These are phyloP conservation scores for Drosophila orena DNA, from an alignment of 1,140 invertebrate genomes.

Conservation along the genomic window DNA sequence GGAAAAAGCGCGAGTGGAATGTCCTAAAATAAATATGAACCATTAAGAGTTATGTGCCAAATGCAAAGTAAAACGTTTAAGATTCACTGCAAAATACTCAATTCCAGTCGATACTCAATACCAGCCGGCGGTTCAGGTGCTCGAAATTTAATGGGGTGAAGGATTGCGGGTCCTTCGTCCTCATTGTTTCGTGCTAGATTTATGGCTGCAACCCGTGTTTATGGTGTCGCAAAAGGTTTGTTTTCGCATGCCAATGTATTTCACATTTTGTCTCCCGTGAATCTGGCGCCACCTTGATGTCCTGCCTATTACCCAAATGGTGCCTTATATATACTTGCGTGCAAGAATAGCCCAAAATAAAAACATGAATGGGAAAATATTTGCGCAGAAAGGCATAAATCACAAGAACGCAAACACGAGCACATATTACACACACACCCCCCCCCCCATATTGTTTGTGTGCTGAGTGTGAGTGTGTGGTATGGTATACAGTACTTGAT, in stretches of 20 bases:
- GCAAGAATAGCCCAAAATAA: slow-evolving; percentile 60
- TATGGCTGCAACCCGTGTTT: slow-evolving; percentile 40
- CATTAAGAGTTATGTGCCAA: slow-evolving; percentile 55
- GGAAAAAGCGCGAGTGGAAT: neutral
- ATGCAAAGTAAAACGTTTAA: slow-evolving; percentile 49
- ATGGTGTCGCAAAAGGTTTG: slow-evolving; percentile 47
- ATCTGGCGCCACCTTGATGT: slow-evolving; percentile 69
- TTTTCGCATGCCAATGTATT: slow-evolving; percentile 38
- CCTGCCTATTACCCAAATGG: slow-evolving; percentile 63
- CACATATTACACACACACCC: slow-evolving; percentile 5
- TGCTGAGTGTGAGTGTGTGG: no score
- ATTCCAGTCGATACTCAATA: slow-evolving; percentile 17
- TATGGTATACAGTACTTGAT: slow-evolving; percentile 33
- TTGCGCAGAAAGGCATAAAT: slow-evolving; percentile 62
- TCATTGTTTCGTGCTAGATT: slow-evolving; percentile 30
- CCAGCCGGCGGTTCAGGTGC: slow-evolving; percentile 10
- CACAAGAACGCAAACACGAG: slow-evolving; percentile 45
- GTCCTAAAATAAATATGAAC: slow-evolving; percentile 56
- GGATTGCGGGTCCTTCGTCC: slow-evolving; percentile 5
- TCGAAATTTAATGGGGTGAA: slow-evolving; percentile 23
- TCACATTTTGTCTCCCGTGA: slow-evolving; percentile 48
- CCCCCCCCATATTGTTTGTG: slow-evolving; percentile 1
- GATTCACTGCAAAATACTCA: slow-evolving; percentile 5
- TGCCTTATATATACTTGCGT: slow-evolving; percentile 56
- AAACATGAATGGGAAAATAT: slow-evolving; percentile 59